These are phyloP conservation scores for Tetragonula clypearis DNA, from an alignment of 1,140 invertebrate species.

Conservation along the genomic window DNA sequence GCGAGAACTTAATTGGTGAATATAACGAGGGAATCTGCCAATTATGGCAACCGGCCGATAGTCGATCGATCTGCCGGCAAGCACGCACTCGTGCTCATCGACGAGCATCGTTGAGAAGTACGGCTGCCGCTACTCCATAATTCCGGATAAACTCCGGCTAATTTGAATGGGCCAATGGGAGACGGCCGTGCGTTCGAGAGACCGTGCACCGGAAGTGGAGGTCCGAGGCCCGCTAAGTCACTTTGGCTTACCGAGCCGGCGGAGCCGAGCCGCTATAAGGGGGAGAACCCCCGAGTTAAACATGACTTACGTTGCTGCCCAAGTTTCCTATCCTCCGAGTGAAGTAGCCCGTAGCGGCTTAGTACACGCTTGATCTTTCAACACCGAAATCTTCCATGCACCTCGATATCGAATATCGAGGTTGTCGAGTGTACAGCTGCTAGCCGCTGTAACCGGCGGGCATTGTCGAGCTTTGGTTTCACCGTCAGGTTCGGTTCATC, in stretches of 20 bases:
- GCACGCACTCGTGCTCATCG: slow-evolving; percentile 38
- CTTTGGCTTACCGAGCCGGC: slow-evolving; percentile 21
- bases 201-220: slow-evolving; percentile 18
- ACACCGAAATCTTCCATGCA: slow-evolving; percentile 41
- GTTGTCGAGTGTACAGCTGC: slow-evolving; percentile 34
- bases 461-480: slow-evolving; percentile 70
- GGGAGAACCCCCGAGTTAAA: slow-evolving; percentile 68
- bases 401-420: slow-evolving; percentile 44
- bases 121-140: slow-evolving; percentile 42
- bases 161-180: slow-evolving; percentile 33
- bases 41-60: slow-evolving; percentile 30
- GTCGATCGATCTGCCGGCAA: slow-evolving; percentile 34
- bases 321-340: slow-evolving; percentile 74
- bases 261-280: not conserved
- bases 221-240: slow-evolving; percentile 35
- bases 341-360: slow-evolving; percentile 63
- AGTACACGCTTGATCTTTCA: slow-evolving; percentile 18
- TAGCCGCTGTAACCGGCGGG: slow-evolving; percentile 55
- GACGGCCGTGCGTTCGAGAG: slow-evolving; percentile 18
- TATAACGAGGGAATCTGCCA: slow-evolving; percentile 34
- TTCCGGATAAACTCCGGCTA: slow-evolving; percentile 46
- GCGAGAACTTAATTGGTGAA: slow-evolving; percentile 34
- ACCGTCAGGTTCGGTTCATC: slow-evolving; percentile 41
- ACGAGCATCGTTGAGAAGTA: slow-evolving; percentile 48
- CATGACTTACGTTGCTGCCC: slow-evolving; percentile 76